phyloP scores from a whole-genome alignment of 2,888 invertebrate species.

The Tetrapedia diversipes region DNA sequence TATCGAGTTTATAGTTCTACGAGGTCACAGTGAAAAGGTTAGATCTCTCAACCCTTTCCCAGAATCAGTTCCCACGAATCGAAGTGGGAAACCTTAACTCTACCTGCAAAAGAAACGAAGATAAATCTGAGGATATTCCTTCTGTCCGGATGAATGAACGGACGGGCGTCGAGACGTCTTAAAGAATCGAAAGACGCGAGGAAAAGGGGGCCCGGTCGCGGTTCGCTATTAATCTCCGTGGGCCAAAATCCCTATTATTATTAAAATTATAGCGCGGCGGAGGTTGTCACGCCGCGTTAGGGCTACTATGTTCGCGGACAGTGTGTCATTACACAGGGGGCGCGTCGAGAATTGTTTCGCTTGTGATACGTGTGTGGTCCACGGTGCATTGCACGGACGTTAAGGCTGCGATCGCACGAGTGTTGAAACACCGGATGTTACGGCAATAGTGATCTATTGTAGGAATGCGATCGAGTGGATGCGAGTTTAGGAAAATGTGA shows the following conservation, averaged over 20 bases:
- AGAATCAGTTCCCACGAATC: slow-evolving; percentile 12
- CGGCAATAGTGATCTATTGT: no score
- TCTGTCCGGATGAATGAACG: neutral
- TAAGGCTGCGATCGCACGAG: no score
- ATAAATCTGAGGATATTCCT: neutral
- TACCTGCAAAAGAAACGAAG: neutral
- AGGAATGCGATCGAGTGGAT: no score
- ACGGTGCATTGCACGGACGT: slow-evolving; percentile 29
- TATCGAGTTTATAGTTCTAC: no score
- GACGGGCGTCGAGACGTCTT: slow-evolving; percentile 5
- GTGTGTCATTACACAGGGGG: slow-evolving; percentile 63
- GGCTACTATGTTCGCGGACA: slow-evolving; percentile 60
- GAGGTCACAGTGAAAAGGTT: no score
- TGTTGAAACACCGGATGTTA: no score
- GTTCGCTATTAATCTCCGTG: slow-evolving; percentile 62
- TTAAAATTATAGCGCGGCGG: slow-evolving; percentile 70
- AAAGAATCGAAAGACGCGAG: slow-evolving; percentile 44
- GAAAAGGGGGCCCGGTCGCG: slow-evolving; percentile 6
- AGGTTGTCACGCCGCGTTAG: slow-evolving; percentile 70
- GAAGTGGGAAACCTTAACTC: neutral
- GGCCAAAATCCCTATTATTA: slow-evolving; percentile 73
- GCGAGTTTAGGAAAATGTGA: no score
- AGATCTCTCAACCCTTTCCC: neutral
- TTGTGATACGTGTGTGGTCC: slow-evolving; percentile 67
- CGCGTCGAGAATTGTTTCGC: slow-evolving; percentile 54